Base-by-base conservation (phyloP, 2,888 invertebrate genomes). In the Apodemia mormo region DNA sequence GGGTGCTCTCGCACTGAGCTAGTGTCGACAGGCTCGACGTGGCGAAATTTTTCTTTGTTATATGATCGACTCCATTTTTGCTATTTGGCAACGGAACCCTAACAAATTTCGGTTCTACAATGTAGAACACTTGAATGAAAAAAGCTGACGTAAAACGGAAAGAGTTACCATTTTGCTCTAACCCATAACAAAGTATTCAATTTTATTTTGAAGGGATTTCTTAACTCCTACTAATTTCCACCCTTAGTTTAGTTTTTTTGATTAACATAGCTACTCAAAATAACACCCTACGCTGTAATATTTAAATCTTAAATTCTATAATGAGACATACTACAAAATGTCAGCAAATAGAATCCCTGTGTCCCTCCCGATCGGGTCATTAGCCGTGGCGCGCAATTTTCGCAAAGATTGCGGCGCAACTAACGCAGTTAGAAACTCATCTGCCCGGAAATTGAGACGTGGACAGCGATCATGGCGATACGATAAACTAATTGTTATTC, bases 331-430 rank as follows among this genome's bases (percentile, higher is more conserved):
- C 61, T 37, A 14, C 30, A 56, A 37, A 61, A 61, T 61, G 52
- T 52, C n/a, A 14, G 3, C 33, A 14, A 61, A 61, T 61, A 61
- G 33, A 61, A 61, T 12, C 6, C 30, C 58, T 7, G 61, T 2
- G 5, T 61, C 61, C 52, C 52, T 52, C 52, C 52, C 61, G 14
- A 61, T 61, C 12, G 6, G 61, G 61, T 61, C 61, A 61, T 61
- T 61, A 61, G 61, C 61, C 61, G 61, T 61, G 61, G 61, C 61
- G 30, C 30, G 33, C 61, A 61, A 61, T 61, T 61, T 61, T 61
- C 61, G 61, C 61, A 61, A 61, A 61, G 61, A 58, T 58, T 58
- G 58, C 58, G 58, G 58, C 58, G 4, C 58, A 30, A 30, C 58
- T 58, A 58, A 58, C 58, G 58, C 58, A 58, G 30, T 58, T 30